A percentile compares a stretch with the other conserved stretches of the same genome.
Evolutionary conservation across 2,888 invertebrate genomes (phyloP).

Genomic region (Entomobrya proxima): DNA sequence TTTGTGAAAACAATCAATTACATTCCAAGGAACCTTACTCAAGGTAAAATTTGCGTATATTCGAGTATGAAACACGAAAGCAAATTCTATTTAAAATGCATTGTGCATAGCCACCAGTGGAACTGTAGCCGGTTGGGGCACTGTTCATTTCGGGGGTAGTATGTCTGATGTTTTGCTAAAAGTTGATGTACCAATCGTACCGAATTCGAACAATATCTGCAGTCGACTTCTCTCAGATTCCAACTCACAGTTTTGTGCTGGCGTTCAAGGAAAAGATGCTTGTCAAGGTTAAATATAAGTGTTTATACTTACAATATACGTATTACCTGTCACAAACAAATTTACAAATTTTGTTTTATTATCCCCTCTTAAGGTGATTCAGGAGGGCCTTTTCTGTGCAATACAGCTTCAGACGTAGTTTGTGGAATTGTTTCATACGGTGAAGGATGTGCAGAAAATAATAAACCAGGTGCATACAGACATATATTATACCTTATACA

Average conservation of each 20-base stretch:
- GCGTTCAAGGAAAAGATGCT: slow-evolving; percentile 17
- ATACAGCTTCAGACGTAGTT: background rate
- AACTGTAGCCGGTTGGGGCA: slow-evolving; percentile 52
- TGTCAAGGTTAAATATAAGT: slow-evolving; percentile 53
- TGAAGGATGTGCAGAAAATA: background rate
- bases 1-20: background rate
- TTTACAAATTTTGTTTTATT: background rate
- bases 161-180: background rate
- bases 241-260: slow-evolving; percentile 37
- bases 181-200: slow-evolving; percentile 36
- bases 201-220: no score
- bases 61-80: background rate
- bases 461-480: background rate
- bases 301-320: no score
- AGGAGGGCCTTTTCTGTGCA: slow-evolving; percentile 45
- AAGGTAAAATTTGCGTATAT: background rate
- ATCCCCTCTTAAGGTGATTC: slow-evolving; percentile 49
- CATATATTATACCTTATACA: no score
- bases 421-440: slow-evolving; percentile 51
- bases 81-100: background rate
- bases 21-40: background rate
- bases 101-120: background rate
- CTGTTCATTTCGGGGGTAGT: background rate
- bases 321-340: background rate
- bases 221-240: background rate